Evolutionary conservation across 2,797 vertebrate genomes (phyloP).

Genomic region (Paramormyrops hopkinsi): DNA sequence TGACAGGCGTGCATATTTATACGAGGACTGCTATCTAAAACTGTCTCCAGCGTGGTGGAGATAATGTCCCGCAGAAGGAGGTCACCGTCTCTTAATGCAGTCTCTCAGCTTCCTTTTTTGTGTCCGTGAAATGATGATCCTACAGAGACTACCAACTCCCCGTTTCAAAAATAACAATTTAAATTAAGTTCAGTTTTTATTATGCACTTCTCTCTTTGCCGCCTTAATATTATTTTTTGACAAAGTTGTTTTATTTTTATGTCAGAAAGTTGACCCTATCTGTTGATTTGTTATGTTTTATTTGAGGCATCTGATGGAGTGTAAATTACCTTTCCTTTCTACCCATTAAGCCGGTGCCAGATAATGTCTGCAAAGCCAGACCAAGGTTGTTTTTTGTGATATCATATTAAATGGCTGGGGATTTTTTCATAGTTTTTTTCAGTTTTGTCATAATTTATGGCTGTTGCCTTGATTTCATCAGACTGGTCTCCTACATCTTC

Average conservation of each 20-base stretch:
- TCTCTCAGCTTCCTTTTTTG: neutral
- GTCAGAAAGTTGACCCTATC: neutral
- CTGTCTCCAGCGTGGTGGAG: neutral
- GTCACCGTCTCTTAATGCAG: neutral
- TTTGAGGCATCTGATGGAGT: neutral
- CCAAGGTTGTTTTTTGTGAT: neutral
- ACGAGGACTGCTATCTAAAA: neutral
- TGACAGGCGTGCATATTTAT: neutral
- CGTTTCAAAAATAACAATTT: neutral
- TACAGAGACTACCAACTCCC: neutral
- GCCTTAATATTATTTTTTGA: neutral
- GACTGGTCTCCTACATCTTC: neutral
- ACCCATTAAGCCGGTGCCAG: neutral
- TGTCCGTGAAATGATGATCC: neutral
- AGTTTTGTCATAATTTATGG: slow-evolving; percentile 4
- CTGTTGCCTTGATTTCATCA: neutral
- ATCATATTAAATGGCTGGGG: neutral
- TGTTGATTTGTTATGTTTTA: neutral
- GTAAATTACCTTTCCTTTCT: neutral
- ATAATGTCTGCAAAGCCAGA: neutral
- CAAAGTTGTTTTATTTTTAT: neutral
- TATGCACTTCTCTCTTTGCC: neutral
- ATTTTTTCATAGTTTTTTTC: neutral
- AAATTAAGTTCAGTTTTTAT: slow-evolving; percentile 6
- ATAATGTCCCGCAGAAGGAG: neutral